Base-by-base conservation (phyloP, 1,140 invertebrate species). In the Gonioctena quinquepunctata region DNA sequence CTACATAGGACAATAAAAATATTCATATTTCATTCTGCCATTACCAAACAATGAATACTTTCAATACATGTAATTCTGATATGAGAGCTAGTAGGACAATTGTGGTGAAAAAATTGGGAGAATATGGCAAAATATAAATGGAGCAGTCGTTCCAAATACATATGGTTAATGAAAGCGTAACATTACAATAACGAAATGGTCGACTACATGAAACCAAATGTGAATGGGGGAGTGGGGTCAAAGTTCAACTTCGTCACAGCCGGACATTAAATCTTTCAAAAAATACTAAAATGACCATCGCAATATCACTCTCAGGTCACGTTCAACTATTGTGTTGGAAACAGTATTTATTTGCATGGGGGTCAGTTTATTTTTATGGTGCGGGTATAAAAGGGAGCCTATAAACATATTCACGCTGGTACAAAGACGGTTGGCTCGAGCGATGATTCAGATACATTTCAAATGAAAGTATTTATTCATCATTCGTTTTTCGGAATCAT, bases 241-340 rank as follows among this genome's bases (percentile, higher is more conserved):
- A 18, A 65, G 63, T 18, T 65, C 26, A 65, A 65, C 63, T 65
- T 50, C 50, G 23, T 50, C 63, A 48, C 23, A 65, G 52, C 63
- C 33, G 63, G 63, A 65, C 63, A 54, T 65, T 54, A 26, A 22
- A 11, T 33, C 50, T 54, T 65, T 65, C 21, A 42, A 54, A 65
- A 65, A 65, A 65, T 65, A 65, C 63, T 49, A 65, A 65, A 65
- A 65, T 65, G 63, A 65, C 63, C 63, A 65, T 65, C 63, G 48
- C 8, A 13, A 48, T 21, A 50, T 65, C 42, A 48, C 42, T 25
- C 28, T 21, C 23, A 42, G 18, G 60, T 63, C 60, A 65, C 19
- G 18, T 22, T 16, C n/a, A 48, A 21, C 33, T 16, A 23, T 65
- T 33, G 27, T 33, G 8, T 16, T n/a, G 4, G 8, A n/a, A 6